Conservation (phyloP, 2,888 invertebrate genomes). For the Antheraea assamensis region DNA sequence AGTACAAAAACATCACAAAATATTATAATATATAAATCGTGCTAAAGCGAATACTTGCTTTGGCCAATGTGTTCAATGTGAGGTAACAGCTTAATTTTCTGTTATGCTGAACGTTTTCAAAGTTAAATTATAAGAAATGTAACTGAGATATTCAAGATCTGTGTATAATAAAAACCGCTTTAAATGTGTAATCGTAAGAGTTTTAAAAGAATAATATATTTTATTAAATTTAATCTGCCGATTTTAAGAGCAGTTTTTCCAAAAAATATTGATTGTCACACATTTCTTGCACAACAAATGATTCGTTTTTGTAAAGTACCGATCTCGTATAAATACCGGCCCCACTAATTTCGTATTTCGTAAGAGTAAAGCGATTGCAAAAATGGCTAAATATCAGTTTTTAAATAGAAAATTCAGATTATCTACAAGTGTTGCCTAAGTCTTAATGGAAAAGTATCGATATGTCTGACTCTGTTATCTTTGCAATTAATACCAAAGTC, state of each 20-base stretch:
- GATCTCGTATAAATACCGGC: background rate
- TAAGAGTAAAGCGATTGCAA: background rate
- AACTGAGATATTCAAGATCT: conserved; percentile 16
- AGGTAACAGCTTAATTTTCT: conserved; percentile 5
- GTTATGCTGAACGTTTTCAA: background rate
- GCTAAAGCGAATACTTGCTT: background rate
- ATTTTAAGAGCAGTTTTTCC: background rate
- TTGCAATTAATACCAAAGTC: no score
- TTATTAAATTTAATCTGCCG: background rate
- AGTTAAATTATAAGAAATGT: background rate
- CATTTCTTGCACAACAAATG: background rate
- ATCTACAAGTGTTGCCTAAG: no score
- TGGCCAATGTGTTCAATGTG: background rate
- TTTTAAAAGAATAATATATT: background rate
- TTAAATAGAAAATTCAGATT: background rate
- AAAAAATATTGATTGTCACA: background rate
- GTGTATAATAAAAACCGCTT: conserved; percentile 10
- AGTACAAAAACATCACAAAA: conserved; percentile 13
- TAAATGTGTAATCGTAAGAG: conserved; percentile 11
- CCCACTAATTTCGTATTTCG: background rate
- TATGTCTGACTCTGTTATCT: no score
- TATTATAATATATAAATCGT: conserved; percentile 6
- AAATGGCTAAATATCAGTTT: background rate
- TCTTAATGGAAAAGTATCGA: no score
- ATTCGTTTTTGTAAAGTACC: background rate